phyloP scores from a whole-genome alignment of 2,113 vertebrate species.

The Mugil cephalus region DNA sequence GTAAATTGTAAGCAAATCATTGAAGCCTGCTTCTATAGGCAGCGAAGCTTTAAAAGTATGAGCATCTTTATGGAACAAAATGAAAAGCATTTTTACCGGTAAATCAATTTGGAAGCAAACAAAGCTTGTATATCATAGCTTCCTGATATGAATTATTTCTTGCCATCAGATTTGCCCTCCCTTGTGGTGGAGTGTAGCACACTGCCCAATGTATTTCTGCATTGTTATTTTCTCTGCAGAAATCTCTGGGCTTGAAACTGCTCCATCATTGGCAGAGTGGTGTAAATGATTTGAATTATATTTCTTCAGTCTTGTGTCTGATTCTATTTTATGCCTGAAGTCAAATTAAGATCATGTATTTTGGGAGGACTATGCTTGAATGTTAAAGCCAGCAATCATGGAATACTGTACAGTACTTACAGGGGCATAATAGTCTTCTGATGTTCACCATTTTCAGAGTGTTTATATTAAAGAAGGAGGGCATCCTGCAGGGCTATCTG shows the following conservation, averaged over 20 bases:
- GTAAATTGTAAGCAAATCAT: slow-evolving; percentile 76
- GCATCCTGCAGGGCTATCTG: slow-evolving; percentile 38
- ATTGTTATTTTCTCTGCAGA: slow-evolving; percentile 71
- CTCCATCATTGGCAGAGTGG: slow-evolving; percentile 57
- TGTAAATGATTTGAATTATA: slow-evolving; percentile 60
- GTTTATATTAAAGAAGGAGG: slow-evolving; percentile 53
- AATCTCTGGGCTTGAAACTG: slow-evolving; percentile 57
- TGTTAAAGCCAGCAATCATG: slow-evolving; percentile 35
- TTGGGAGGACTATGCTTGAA: slow-evolving; percentile 28
- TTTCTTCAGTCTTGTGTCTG: slow-evolving; percentile 44
- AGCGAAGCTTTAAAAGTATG: slow-evolving; percentile 58
- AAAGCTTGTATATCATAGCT: slow-evolving; percentile 74
- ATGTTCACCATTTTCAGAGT: slow-evolving; percentile 42
- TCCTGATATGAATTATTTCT: slow-evolving; percentile 70
- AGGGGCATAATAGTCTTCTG: slow-evolving; percentile 33
- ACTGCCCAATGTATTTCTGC: slow-evolving; percentile 53
- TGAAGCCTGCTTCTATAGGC: slow-evolving; percentile 60
- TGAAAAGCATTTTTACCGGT: slow-evolving; percentile 75
- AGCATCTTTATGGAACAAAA: slow-evolving; percentile 79
- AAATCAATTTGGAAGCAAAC: slow-evolving; percentile 77
- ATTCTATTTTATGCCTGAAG: slow-evolving; percentile 47
- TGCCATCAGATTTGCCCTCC: slow-evolving; percentile 72
- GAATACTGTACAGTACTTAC: slow-evolving; percentile 17
- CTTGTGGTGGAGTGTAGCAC: slow-evolving; percentile 65
- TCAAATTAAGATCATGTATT: slow-evolving; percentile 42